These are phyloP conservation scores for Takifugu bimaculatus DNA, from an alignment of 2,113 vertebrate genomes.

Conservation along the genomic window DNA sequence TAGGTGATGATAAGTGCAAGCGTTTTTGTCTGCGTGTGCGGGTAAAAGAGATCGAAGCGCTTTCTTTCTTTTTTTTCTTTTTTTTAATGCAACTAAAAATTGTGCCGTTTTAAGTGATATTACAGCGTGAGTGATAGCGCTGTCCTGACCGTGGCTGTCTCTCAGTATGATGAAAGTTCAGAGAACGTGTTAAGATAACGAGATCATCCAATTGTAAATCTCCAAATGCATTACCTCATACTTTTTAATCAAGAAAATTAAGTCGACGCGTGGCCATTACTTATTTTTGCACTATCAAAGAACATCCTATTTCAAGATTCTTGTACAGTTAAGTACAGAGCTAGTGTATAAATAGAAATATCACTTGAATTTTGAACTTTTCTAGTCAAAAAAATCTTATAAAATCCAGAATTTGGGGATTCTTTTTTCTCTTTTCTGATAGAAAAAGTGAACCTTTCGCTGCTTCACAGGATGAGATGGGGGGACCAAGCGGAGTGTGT, in stretches of 20 bases:
- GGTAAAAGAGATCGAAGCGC: conserved; percentile 34
- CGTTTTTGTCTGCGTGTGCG: conserved; percentile 36
- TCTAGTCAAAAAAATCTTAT: conserved; percentile 38
- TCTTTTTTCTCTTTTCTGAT: conserved; percentile 16
- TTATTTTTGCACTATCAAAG: conserved; percentile 41
- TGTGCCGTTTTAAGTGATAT: conserved; percentile 33
- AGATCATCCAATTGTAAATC: conserved; percentile 42
- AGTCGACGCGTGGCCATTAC: conserved; percentile 16
- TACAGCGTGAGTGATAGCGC: conserved; percentile 24
- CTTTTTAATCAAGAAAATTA: conserved; percentile 9
- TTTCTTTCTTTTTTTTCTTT: background rate
- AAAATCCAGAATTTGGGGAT: conserved; percentile 33
- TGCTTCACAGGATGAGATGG: conserved; percentile 25
- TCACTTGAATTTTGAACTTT: conserved; percentile 31
- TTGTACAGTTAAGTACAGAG: conserved; percentile 53
- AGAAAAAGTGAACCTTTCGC: conserved; percentile 43
- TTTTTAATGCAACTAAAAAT: conserved; percentile 18
- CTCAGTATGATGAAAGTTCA: conserved; percentile 37
- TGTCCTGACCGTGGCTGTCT: conserved; percentile 45
- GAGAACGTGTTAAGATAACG: conserved; percentile 35
- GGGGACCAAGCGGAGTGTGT: conserved; percentile 5
- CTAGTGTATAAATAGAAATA: conserved; percentile 38
- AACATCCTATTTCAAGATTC: conserved; percentile 44
- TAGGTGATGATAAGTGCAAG: conserved; percentile 40
- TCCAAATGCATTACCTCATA: background rate